phyloP scores from a whole-genome alignment of 2,113 vertebrate genomes.

The Archocentrus centrarchus region DNA sequence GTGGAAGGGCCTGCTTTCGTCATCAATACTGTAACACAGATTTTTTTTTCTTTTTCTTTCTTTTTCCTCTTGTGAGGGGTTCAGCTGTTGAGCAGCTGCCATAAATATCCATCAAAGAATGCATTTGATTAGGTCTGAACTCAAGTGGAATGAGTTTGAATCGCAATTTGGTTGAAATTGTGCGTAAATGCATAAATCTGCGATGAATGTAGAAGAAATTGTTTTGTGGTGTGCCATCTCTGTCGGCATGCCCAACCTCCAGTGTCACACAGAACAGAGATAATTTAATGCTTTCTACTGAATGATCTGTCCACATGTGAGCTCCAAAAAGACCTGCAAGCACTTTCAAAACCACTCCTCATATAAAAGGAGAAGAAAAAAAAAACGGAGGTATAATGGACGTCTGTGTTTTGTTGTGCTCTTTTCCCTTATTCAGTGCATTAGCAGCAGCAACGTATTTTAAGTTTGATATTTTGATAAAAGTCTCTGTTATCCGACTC shows the following conservation, averaged over 20 bases:
- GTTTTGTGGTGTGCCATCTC: constrained; percentile 16
- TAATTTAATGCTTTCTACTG: constrained; percentile 36
- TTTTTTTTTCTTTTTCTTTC: background rate
- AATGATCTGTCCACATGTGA: constrained; percentile 8
- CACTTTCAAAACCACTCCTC: background rate
- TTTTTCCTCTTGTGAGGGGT: background rate
- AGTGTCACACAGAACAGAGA: background rate
- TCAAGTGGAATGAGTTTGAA: constrained; percentile 22
- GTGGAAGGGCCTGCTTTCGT: background rate
- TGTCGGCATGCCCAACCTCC: constrained; percentile 22
- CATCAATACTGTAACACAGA: constrained; percentile 1
- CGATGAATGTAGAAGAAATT: background rate
- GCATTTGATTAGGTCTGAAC: constrained; percentile 1
- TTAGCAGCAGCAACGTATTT: background rate
- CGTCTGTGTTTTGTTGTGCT: background rate
- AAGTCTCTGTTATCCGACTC: background rate
- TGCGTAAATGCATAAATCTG: constrained; percentile 15
- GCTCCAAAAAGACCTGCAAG: constrained; percentile 10
- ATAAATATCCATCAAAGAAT: constrained; percentile 18
- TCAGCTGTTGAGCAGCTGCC: background rate
- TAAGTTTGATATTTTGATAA: background rate
- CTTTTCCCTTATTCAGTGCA: background rate
- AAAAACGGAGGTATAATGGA: background rate
- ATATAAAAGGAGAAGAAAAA: background rate
- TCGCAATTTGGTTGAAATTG: background rate